Percentiles rank a stretch among this genome's conserved stretches.
phyloP scores from a whole-genome alignment of 2,797 vertebrate genomes.

The Alcedo atthis region DNA sequence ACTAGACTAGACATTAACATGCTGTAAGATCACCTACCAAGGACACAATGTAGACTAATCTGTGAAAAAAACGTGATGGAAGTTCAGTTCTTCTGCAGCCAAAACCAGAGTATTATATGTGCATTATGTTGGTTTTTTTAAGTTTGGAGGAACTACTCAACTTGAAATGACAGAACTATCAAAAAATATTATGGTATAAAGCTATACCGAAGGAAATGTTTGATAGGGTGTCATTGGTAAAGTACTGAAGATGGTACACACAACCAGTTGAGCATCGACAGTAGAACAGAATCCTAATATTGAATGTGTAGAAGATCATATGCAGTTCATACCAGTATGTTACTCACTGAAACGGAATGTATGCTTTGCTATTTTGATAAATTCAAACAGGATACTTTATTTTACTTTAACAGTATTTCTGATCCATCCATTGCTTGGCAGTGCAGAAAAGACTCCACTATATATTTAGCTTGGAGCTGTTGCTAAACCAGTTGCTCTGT shows the following conservation, averaged over 20 bases:
- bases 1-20: background rate
- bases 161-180: background rate
- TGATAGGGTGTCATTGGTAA: background rate
- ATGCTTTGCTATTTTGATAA: background rate
- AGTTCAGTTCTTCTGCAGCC: background rate
- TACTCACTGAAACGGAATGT: background rate
- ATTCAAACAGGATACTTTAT: background rate
- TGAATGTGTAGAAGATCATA: background rate
- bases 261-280: background rate
- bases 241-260: background rate
- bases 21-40: background rate
- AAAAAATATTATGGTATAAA: background rate
- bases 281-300: background rate
- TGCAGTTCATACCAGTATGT: background rate
- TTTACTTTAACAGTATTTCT: background rate
- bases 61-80: background rate
- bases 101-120: background rate
- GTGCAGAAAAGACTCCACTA: background rate
- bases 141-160: background rate
- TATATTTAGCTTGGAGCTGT: background rate
- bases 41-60: background rate
- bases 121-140: background rate
- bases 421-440: background rate
- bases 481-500: background rate
- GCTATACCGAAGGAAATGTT: background rate